Conservation (phyloP, 1,140 invertebrate species). For the Stenopsyche tienmushanensis region DNA sequence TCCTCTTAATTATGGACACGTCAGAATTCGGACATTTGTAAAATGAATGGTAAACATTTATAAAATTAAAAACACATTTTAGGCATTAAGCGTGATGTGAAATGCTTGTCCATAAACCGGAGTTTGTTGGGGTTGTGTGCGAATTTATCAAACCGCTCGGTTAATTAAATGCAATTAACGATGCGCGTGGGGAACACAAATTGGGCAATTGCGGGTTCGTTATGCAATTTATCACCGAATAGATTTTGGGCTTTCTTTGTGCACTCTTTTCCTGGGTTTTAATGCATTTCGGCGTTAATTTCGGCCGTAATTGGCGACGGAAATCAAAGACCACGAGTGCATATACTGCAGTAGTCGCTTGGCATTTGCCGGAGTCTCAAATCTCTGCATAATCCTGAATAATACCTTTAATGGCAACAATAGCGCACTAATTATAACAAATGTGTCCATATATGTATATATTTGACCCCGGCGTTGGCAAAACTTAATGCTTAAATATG, state of each 20-base stretch:
- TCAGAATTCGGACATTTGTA: neutral
- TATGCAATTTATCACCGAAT: too few species aligned
- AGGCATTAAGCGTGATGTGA: neutral
- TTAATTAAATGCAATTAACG: slow-evolving; percentile 23
- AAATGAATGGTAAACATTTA: neutral
- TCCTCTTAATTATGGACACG: too few species aligned
- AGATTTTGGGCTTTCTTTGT: too few species aligned
- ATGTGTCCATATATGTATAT: too few species aligned
- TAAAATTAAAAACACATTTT: neutral
- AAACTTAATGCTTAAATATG: too few species aligned
- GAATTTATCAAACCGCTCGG: neutral
- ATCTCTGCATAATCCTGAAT: slow-evolving; percentile 16
- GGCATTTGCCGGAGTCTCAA: neutral
- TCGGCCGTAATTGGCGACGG: too few species aligned
- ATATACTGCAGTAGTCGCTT: too few species aligned
- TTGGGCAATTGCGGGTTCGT: too few species aligned
- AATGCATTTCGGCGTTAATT: too few species aligned
- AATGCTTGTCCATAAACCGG: neutral
- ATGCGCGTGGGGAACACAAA: slow-evolving; percentile 1
- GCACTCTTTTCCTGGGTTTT: too few species aligned
- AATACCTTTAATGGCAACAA: slow-evolving; percentile 7
- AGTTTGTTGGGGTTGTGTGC: neutral
- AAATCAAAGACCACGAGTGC: too few species aligned
- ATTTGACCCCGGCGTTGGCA: too few species aligned
- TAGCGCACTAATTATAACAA: slow-evolving; percentile 17